Conservation (phyloP, 2,797 vertebrate species). For the Pristis pectinata region DNA sequence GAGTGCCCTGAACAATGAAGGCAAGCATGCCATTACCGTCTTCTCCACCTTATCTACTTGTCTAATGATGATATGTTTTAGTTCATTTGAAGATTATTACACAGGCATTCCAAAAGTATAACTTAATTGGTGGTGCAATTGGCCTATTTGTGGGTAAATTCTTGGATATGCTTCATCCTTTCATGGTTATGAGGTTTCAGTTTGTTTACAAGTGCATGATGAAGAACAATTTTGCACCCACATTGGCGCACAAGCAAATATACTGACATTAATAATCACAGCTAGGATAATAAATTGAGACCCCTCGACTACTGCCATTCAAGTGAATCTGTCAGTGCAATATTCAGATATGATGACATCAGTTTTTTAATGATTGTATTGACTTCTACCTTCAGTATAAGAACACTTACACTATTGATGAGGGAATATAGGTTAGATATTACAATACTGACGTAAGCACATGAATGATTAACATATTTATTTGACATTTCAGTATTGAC, state of each 20-base stretch:
- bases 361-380: not conserved
- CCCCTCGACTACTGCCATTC: not conserved
- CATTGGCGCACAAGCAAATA: not conserved
- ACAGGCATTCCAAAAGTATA: not conserved
- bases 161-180: not conserved
- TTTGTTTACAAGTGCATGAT: not conserved
- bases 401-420: not conserved
- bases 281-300: not conserved
- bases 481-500: not conserved
- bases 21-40: too few relatives aligned
- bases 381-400: not conserved
- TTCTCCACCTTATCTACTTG: too few relatives aligned
- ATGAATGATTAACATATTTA: not conserved
- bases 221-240: not conserved
- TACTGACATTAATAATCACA: not conserved
- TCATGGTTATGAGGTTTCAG: not conserved
- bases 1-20: too few relatives aligned
- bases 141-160: not conserved
- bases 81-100: not conserved
- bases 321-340: not conserved
- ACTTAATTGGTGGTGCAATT: not conserved
- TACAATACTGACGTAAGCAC: not conserved
- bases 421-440: not conserved
- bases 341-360: not conserved
- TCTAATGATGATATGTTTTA: not conserved